Base-by-base conservation (phyloP, 2,113 vertebrate species). In the Trochalopteron elliotii region DNA sequence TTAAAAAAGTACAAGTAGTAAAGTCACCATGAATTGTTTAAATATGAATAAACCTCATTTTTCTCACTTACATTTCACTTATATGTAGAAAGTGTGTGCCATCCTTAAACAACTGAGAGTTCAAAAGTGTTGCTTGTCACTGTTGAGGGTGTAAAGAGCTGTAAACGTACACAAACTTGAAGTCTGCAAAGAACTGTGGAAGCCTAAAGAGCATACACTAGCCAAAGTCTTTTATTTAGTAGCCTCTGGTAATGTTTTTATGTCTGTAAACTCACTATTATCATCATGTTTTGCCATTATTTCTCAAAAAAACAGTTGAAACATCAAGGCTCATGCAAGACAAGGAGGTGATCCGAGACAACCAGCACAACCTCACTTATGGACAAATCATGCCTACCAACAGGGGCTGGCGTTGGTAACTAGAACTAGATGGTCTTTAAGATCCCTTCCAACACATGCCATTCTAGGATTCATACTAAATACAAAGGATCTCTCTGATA, bases 381-480 rank as follows among this genome's bases (percentile, higher is more conserved):
- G 21, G 11, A 49, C 21, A 71, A 42, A n/a, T 35, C 57, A 31
- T 35, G 30, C 25, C 21, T 30, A 14, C 8, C 7, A 35, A 27
- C 27, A 27, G 52, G 11, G 22, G 18, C 33, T 42, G 27, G 10
- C 0, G 0, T 33, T 59, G 59, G n/a, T n/a, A n/a, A n/a, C n/a
- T n/a, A n/a, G 60, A 57, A 19, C 23, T 67, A 57, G 22, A 28
- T 37, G 37, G 5, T 59, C 68, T 56, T 42, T 27, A 64, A 15
- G 30, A 9, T 64, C 11, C 17, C 50, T 57, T 50, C 50, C 31
- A 65, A 33, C 15, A 40, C 15, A 19, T 28, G 2, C 27, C 33
- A 22, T 65, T 33, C 44, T 72, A 23, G 20, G 18, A 37, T 65
- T 88, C 35, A 16, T 68, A 14, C 11, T 33, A 55, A 69, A 68